Percentiles rank a stretch among this genome's conserved stretches.
These are phyloP conservation scores for Epinephelus moara DNA, from an alignment of 2,113 vertebrate species.

Conservation along the genomic window DNA sequence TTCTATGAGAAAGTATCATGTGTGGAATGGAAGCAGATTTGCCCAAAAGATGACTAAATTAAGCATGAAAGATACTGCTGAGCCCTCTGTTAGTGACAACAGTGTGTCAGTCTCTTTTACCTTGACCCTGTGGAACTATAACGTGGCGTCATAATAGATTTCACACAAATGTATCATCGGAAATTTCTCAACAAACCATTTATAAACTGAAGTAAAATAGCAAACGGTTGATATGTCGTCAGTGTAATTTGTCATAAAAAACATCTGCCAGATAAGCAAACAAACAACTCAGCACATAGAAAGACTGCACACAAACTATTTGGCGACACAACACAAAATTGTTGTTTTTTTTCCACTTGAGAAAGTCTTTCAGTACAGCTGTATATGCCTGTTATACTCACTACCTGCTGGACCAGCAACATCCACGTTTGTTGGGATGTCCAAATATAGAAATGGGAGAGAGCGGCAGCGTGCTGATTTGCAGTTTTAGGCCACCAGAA, in stretches of 20 bases:
- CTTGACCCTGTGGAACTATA: neutral
- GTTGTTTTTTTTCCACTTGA: neutral
- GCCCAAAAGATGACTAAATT: neutral
- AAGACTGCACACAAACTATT: neutral
- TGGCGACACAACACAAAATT: neutral
- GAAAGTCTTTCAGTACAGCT: constrained; percentile 10
- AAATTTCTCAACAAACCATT: neutral
- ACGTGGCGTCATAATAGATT: constrained; percentile 14
- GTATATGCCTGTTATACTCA: constrained; percentile 28
- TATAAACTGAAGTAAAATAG: constrained; percentile 8
- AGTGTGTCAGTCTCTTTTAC: constrained; percentile 14
- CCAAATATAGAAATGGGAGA: constrained; percentile 80
- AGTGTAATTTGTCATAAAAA: neutral
- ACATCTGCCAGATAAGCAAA: constrained; percentile 4
- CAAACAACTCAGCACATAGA: neutral
- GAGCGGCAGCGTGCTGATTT: constrained; percentile 81
- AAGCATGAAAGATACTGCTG: constrained; percentile 7
- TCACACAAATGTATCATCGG: constrained; percentile 14
- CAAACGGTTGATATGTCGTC: neutral
- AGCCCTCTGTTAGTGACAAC: constrained; percentile 24
- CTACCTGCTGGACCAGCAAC: constrained; percentile 79
- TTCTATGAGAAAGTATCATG: constrained; percentile 7
- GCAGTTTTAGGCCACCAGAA: constrained; percentile 84
- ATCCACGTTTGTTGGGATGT: constrained; percentile 75
- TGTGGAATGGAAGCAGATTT: constrained; percentile 12